These are phyloP conservation scores for Drosophila sp. DNA, from an alignment of 1,140 invertebrate genomes.

Conservation along the genomic window DNA sequence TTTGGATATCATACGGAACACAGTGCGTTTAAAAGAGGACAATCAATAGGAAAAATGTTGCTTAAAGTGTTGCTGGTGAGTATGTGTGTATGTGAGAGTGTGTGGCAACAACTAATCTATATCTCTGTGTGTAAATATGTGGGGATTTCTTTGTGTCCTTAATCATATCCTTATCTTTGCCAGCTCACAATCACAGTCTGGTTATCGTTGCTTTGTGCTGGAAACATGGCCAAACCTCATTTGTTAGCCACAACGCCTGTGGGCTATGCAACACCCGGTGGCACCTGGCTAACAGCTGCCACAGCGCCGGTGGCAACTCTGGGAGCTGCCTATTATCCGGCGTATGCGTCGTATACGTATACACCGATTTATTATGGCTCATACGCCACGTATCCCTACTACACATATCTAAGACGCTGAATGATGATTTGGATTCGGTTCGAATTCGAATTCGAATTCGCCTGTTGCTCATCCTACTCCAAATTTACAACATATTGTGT, in stretches of 20 bases:
- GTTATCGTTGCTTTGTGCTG: constrained; percentile 20
- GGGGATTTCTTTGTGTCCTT: not conserved
- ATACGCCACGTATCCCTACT: constrained; percentile 76
- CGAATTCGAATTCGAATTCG: no score
- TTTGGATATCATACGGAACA: constrained; percentile 52
- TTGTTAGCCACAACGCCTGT: constrained; percentile 63
- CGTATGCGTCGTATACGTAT: constrained; percentile 74
- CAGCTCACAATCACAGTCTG: constrained; percentile 60
- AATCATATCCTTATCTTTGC: constrained; percentile 25
- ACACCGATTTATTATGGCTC: constrained; percentile 68
- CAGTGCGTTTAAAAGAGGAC: constrained; percentile 8
- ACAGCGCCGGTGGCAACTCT: constrained; percentile 25
- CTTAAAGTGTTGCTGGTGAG: constrained; percentile 71
- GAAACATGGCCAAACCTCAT: constrained; percentile 61
- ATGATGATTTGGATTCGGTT: no score
- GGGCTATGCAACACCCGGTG: constrained; percentile 58
- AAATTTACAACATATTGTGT: constrained; percentile 10
- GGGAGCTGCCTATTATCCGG: constrained; percentile 62
- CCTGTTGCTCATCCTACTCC: constrained; percentile 16
- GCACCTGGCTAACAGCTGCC: constrained; percentile 46
- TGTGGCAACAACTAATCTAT: not conserved
- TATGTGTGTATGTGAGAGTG: not conserved
- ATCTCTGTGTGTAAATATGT: not conserved
- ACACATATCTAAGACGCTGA: constrained; percentile 70
- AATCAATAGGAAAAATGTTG: constrained; percentile 52